Evolutionary conservation across 2,113 vertebrate genomes (phyloP).

Genomic region (Pholis gunnellus): DNA sequence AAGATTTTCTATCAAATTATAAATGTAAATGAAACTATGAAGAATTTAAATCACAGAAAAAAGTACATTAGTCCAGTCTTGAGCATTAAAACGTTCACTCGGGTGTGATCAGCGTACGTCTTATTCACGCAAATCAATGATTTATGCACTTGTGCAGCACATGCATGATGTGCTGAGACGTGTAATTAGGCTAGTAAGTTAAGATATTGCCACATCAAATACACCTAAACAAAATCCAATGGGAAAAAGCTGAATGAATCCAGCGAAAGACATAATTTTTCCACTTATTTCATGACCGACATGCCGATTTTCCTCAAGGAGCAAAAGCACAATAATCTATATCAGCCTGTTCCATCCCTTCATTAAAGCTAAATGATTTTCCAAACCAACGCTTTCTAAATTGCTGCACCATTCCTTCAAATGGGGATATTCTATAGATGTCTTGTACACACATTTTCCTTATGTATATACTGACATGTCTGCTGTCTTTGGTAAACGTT

Average conservation of each 20-base stretch:
- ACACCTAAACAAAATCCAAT: neutral
- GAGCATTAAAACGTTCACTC: neutral
- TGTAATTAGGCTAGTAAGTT: no score
- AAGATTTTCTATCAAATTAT: neutral
- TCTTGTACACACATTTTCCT: neutral
- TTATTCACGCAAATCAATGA: neutral
- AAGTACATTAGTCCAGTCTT: neutral
- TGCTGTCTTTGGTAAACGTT: neutral
- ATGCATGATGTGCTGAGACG: no score
- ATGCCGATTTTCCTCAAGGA: neutral
- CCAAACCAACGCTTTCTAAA: neutral
- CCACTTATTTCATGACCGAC: neutral
- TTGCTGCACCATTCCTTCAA: neutral
- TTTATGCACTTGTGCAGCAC: neutral
- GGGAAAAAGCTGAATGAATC: neutral
- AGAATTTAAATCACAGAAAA: neutral
- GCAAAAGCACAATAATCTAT: neutral
- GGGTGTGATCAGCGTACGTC: neutral
- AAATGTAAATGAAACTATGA: neutral
- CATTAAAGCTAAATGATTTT: neutral
- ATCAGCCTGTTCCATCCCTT: neutral
- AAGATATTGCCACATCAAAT: neutral
- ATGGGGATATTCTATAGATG: neutral
- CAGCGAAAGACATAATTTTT: neutral
- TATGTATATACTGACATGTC: neutral